Evolutionary conservation across 2,797 vertebrate genomes (phyloP), one percentile per base, ranked within the genome.

Genomic region (Phalloptychus januarius): DNA sequence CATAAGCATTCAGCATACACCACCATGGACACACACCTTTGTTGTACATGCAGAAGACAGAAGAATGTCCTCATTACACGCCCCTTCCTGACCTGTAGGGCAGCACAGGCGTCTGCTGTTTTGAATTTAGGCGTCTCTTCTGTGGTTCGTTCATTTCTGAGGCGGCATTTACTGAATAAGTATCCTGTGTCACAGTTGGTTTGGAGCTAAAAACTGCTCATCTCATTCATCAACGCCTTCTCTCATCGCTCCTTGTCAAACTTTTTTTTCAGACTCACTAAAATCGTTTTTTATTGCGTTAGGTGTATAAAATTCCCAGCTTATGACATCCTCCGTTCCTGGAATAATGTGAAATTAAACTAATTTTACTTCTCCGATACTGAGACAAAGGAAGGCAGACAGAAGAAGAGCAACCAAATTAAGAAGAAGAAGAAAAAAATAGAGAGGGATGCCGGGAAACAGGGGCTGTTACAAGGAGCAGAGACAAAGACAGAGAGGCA

Each of bases 71-170:
- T 81, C 79, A 79, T 84, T 73, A 79, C 75, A 44, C 75, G 31
- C 56, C 50, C 25, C 6, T 70, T 80, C 61, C 71, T 74, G 76
- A 77, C 83, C 79, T 56, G 75, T 81, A 87, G 79, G 70, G 88
- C 84, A 74, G 72, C 73, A 45, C 63, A 85, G 82, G 83, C 88
- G 78, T 70, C 50, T 86, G 72, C 71, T 69, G 79, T 85, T 61
- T 84, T 86, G 83, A 79, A 80, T 88, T 58, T 76, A 61, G 84
- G 76, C 86, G 92, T 93, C 94, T 86, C 82, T 36, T 86, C 83
- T 33, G 58, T 93, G 94, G 95, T 91, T 86, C 87, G 90, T 86
- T 91, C 71, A 79, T 92, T 79, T 67, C 86, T 89, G 38, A 93
- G 85, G 89, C 87, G 80, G 89, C 90, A 93, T 90, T 85, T 89